phyloP scores from a whole-genome alignment of 2,113 vertebrate genomes.

The Piaya cayana region DNA sequence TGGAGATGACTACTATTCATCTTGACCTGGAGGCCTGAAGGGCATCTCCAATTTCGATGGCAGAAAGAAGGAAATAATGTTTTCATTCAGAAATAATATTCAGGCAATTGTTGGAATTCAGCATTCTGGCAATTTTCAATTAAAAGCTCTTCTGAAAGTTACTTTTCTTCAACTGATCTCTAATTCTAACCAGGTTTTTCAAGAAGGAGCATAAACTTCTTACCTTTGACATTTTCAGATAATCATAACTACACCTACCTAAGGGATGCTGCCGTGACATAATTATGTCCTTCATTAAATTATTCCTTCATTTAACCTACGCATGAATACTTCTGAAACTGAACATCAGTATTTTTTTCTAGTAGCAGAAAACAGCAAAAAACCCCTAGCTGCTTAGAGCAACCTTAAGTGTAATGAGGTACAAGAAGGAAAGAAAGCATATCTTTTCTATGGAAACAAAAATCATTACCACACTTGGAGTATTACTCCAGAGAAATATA shows the following conservation, averaged over 20 bases:
- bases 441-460: neutral
- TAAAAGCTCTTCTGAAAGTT: neutral
- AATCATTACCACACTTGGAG: neutral
- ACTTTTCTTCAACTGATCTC: neutral
- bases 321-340: neutral
- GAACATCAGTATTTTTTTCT: neutral
- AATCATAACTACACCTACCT: neutral
- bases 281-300: neutral
- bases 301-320: neutral
- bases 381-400: neutral
- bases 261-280: neutral
- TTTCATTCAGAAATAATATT: neutral
- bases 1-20: accelerated
- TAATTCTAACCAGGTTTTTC: neutral
- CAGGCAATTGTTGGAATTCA: neutral
- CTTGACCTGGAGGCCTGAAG: neutral
- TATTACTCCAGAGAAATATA: neutral
- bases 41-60: neutral
- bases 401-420: neutral
- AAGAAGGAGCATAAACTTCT: neutral
- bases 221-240: neutral
- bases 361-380: neutral
- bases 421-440: neutral
- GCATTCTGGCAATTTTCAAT: neutral
- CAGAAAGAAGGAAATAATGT: neutral